Evolutionary conservation across 2,888 invertebrate genomes (phyloP), one percentile per base, ranked within the genome.

Genomic region (Halocaridina rubra): DNA sequence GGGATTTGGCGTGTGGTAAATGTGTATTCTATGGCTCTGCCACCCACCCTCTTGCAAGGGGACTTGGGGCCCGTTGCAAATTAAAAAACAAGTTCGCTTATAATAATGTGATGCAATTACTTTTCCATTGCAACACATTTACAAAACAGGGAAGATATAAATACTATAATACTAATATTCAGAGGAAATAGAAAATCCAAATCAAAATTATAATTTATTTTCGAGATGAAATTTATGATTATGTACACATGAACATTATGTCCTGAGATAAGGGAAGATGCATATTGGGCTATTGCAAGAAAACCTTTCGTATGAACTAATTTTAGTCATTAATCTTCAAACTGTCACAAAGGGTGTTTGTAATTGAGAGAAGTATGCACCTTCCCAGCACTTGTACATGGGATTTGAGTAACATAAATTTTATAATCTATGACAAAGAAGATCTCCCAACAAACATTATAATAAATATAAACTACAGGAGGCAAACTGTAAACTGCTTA

Each of bases 211-310:
- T 82, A 82, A 82, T 82, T 84, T 84, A 84, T 79, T 79, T n/a
- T 74, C 29, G 74, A 84, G 84, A 84, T 84, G 84, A 84, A 79
- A 78, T 84, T 84, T 59, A 84, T 84, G 84, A 67, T 79, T 84
- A 84, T 84, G 78, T 84, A 84, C 84, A 84, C 72, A 84, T 84
- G 84, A 84, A 84, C 79, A 79, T 77, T 72, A 84, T 79, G 84
- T 84, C 84, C 84, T 84, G 84, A 84, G 84, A 79, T 79, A 78
- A 67, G 84, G 84, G 84, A 84, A 84, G 84, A 79, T 84, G 84
- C 84, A 84, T 84, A 84, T 75, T 84, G 84, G 84, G 84, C 84
- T 84, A 84, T 84, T 84, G 84, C 77, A 72, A 77, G 82, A 75
- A 77, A 71, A 77, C 53, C 32, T 78, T 77, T 82, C 67, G 29